These are phyloP conservation scores for Nothobranchius kuhntae DNA, from an alignment of 2,113 vertebrate genomes.

Conservation along the genomic window DNA sequence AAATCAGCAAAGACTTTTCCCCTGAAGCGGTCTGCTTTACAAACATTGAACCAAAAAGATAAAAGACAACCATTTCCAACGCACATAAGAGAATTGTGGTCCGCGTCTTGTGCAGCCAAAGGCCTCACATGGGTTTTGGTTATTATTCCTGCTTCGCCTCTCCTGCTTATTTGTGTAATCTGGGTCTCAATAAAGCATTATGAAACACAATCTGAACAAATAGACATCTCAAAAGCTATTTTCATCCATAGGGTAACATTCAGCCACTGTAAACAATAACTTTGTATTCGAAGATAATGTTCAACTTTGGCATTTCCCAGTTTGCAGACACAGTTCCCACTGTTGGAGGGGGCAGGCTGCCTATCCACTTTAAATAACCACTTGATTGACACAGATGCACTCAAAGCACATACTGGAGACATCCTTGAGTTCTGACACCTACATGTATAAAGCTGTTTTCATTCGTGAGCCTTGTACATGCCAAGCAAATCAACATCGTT, in stretches of 20 bases:
- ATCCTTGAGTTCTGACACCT: not conserved
- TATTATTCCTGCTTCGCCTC: slow-evolving; percentile 77
- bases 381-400: slow-evolving; percentile 21
- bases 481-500: slow-evolving; percentile 14
- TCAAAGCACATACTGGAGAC: slow-evolving; percentile 11
- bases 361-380: slow-evolving; percentile 48
- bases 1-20: slow-evolving; percentile 39
- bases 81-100: slow-evolving; percentile 49
- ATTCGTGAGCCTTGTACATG: not conserved
- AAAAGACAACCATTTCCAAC: slow-evolving; percentile 40
- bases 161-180: slow-evolving; percentile 76
- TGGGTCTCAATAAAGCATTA: slow-evolving; percentile 74
- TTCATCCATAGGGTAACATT: slow-evolving; percentile 77
- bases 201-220: slow-evolving; percentile 83
- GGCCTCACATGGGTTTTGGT: slow-evolving; percentile 78
- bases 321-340: slow-evolving; percentile 70
- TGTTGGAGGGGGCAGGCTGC: slow-evolving; percentile 44
- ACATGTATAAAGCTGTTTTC: not conserved
- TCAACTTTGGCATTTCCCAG: slow-evolving; percentile 77
- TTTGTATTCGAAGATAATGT: slow-evolving; percentile 74
- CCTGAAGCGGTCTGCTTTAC: slow-evolving; percentile 50
- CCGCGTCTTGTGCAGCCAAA: slow-evolving; percentile 67
- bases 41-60: slow-evolving; percentile 40
- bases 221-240: slow-evolving; percentile 78
- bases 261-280: slow-evolving; percentile 83